Percentiles rank a stretch among this genome's conserved stretches.
These are phyloP conservation scores for Pempheris klunzingeri DNA, from an alignment of 2,797 vertebrate species.

Conservation along the genomic window DNA sequence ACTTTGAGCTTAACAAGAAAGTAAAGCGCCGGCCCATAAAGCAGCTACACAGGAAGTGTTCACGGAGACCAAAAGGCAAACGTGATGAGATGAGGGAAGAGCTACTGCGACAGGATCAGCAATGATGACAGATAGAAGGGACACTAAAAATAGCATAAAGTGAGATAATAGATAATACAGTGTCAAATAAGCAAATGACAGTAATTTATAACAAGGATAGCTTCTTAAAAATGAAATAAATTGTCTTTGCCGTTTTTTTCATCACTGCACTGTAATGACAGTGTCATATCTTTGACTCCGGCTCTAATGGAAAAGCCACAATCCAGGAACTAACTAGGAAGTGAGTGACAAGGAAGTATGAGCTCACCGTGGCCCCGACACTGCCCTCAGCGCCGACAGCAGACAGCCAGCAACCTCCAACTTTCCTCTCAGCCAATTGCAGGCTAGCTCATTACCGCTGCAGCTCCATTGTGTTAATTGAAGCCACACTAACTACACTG, in stretches of 20 bases:
- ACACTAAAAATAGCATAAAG: slow-evolving; percentile 69
- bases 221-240: slow-evolving; percentile 74
- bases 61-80: slow-evolving; percentile 39
- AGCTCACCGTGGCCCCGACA: slow-evolving; percentile 72
- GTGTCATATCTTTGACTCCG: slow-evolving; percentile 72
- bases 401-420: slow-evolving; percentile 73
- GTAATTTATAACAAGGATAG: slow-evolving; percentile 65
- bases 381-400: slow-evolving; percentile 72
- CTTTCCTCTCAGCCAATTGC: slow-evolving; percentile 78
- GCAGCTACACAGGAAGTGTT: slow-evolving; percentile 6
- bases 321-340: slow-evolving; percentile 67
- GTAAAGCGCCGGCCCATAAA: background rate
- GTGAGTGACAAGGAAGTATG: slow-evolving; percentile 77
- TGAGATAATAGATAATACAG: slow-evolving; percentile 69
- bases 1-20: slow-evolving; percentile 20
- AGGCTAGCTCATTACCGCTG: slow-evolving; percentile 80
- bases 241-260: slow-evolving; percentile 62
- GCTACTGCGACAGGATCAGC: slow-evolving; percentile 40
- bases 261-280: slow-evolving; percentile 64
- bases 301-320: slow-evolving; percentile 74
- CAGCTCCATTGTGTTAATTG: slow-evolving; percentile 86
- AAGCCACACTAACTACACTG: slow-evolving; percentile 82
- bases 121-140: slow-evolving; percentile 50
- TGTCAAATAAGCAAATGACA: slow-evolving; percentile 74
- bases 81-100: slow-evolving; percentile 34